Percentiles rank a stretch among this genome's conserved stretches.
phyloP scores from a whole-genome alignment of 2,888 invertebrate genomes.

The Gymnoscelis rufifasciata region DNA sequence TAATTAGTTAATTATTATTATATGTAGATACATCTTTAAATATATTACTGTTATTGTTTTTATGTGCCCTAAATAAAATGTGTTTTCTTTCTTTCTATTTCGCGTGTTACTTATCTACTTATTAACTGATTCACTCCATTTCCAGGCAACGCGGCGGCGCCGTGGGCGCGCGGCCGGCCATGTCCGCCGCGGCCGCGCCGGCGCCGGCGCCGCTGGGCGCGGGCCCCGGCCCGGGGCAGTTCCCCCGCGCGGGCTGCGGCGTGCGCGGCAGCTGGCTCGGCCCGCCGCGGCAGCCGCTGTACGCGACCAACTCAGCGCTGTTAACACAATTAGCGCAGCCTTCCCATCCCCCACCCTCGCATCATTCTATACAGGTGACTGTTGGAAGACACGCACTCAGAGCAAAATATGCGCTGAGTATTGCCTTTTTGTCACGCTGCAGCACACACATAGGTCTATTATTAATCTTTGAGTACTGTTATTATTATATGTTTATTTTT shows the following conservation, averaged over 20 bases:
- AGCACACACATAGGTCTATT: background rate
- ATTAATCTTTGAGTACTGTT: too few species aligned
- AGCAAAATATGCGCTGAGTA: too few species aligned
- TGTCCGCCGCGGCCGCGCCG: conserved; percentile 14
- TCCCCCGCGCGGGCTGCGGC: conserved; percentile 42
- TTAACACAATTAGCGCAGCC: conserved; percentile 83
- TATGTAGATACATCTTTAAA: too few species aligned
- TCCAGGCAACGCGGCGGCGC: conserved; percentile 45
- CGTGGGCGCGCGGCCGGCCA: conserved; percentile 9
- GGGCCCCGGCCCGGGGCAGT: conserved; percentile 35
- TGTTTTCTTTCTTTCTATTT: too few species aligned
- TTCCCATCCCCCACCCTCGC: conserved; percentile 70
- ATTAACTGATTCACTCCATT: too few species aligned
- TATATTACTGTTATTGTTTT: too few species aligned
- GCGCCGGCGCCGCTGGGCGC: conserved; percentile 25
- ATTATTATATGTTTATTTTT: too few species aligned
- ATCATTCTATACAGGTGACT: conserved; percentile 38
- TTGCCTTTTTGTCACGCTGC: too few species aligned
- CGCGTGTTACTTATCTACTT: too few species aligned
- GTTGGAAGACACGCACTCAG: background rate
- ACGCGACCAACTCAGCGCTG: conserved; percentile 69
- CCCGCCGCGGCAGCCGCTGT: conserved; percentile 60
- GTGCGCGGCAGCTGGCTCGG: conserved; percentile 38
- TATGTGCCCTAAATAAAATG: too few species aligned
- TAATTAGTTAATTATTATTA: too few species aligned